Evolutionary conservation across 2,888 invertebrate species (phyloP).

Genomic region (Melieria omissa): DNA sequence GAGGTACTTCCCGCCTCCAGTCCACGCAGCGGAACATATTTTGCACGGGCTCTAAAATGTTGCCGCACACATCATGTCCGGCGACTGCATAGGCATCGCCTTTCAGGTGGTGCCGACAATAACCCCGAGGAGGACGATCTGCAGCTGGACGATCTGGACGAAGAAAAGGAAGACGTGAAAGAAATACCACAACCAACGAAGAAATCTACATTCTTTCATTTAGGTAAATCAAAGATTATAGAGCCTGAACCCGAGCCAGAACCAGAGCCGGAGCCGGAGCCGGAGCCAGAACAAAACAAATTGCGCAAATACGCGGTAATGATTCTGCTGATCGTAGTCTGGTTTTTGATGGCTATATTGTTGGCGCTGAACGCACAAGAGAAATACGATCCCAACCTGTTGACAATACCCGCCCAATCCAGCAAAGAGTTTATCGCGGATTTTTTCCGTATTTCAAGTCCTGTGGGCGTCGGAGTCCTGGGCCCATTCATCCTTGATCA

Average conservation of each 20-base stretch:
- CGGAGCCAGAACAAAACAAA: not conserved
- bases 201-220: not conserved
- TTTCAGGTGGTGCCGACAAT: conserved; percentile 24
- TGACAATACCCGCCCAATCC: conserved; percentile 62
- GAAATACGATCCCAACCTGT: conserved; percentile 23
- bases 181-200: not conserved
- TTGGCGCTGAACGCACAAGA: conserved; percentile 4
- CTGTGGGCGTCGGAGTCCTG: too few species aligned
- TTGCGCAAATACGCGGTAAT: conserved; percentile 57
- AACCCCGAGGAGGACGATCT: conserved; percentile 41
- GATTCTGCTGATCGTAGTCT: conserved; percentile 69
- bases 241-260: conserved; percentile 13
- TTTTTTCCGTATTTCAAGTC: too few species aligned
- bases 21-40: too few species aligned
- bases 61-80: too few species aligned
- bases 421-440: conserved; percentile 7
- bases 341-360: conserved; percentile 65
- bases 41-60: too few species aligned
- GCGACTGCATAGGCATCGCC: too few species aligned
- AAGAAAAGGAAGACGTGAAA: conserved; percentile 32
- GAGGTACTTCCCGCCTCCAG: too few species aligned
- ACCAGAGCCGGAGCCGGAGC: not conserved
- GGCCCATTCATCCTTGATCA: too few species aligned
- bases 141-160: conserved; percentile 25
- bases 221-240: not conserved